Percentiles rank a stretch among this genome's conserved stretches.
These are phyloP conservation scores for Syrrhaptes paradoxus DNA, from an alignment of 2,113 vertebrate species.

Conservation along the genomic window DNA sequence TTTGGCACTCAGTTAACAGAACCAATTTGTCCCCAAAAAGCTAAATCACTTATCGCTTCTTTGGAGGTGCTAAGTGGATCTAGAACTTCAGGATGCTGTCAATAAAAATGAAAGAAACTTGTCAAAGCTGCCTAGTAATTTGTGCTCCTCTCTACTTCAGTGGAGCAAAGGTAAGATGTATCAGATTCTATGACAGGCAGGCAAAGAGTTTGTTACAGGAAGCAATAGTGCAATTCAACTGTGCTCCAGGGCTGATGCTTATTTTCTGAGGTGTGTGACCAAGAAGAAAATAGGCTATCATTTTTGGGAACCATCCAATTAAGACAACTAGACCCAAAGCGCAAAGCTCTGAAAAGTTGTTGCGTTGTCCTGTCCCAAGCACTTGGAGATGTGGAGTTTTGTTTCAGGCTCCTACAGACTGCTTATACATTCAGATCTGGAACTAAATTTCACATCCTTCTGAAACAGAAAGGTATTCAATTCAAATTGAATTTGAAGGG, in stretches of 20 bases:
- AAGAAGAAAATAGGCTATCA: not conserved
- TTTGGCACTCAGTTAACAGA: slow-evolving; percentile 73
- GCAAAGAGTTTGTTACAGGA: not conserved
- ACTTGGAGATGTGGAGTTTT: not conserved
- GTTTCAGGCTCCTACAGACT: not conserved
- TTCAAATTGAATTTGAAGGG: slow-evolving; percentile 51
- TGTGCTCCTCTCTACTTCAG: slow-evolving; percentile 6
- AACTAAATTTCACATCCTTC: not conserved
- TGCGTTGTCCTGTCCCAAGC: not conserved
- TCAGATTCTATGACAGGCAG: not conserved
- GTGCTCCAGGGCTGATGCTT: not conserved
- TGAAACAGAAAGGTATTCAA: slow-evolving; percentile 28
- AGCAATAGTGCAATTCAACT: slow-evolving; percentile 15
- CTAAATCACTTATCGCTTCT: slow-evolving; percentile 78
- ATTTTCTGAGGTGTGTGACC: not conserved
- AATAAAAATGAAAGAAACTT: slow-evolving; percentile 66
- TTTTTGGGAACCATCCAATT: not conserved
- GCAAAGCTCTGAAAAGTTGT: not conserved
- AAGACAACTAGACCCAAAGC: not conserved
- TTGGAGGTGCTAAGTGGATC: slow-evolving; percentile 76
- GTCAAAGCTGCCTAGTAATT: slow-evolving; percentile 30
- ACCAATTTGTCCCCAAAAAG: slow-evolving; percentile 76
- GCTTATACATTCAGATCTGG: slow-evolving; percentile 19
- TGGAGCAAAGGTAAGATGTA: slow-evolving; percentile 17
- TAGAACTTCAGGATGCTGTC: slow-evolving; percentile 74